These are phyloP conservation scores for Eupithecia subfuscata DNA, from an alignment of 2,888 invertebrate genomes.

Conservation along the genomic window DNA sequence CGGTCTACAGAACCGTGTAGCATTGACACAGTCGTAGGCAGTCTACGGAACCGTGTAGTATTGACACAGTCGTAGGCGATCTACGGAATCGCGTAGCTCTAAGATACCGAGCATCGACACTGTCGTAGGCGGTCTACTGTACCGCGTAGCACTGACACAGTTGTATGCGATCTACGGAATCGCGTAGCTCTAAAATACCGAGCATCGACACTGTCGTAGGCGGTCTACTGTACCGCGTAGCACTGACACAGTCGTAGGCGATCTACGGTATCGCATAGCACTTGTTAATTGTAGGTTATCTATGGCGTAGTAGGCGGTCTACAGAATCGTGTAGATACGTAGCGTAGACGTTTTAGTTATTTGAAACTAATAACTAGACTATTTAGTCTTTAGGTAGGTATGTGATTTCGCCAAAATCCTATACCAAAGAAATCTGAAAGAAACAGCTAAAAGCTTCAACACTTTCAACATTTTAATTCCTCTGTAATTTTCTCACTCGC, in stretches of 20 bases:
- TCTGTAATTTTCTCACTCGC: conserved; percentile 78
- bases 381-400: no score
- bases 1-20: not conserved
- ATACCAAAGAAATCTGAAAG: conserved; percentile 28
- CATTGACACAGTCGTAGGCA: not conserved
- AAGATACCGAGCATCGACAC: no score
- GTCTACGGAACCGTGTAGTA: not conserved
- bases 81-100: not conserved
- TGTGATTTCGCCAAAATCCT: no score
- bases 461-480: conserved; percentile 70
- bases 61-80: not conserved
- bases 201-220: not conserved
- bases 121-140: no score
- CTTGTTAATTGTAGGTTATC: no score
- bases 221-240: not conserved
- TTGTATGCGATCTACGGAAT: not conserved
- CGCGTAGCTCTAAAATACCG: not conserved
- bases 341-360: no score
- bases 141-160: no score
- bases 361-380: no score
- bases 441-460: conserved; percentile 55
- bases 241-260: not conserved
- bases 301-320: no score
- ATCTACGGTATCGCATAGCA: not conserved
- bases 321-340: no score